Evolutionary conservation across 2,113 vertebrate genomes (phyloP).

Genomic region (Poeciliopsis prolifica): DNA sequence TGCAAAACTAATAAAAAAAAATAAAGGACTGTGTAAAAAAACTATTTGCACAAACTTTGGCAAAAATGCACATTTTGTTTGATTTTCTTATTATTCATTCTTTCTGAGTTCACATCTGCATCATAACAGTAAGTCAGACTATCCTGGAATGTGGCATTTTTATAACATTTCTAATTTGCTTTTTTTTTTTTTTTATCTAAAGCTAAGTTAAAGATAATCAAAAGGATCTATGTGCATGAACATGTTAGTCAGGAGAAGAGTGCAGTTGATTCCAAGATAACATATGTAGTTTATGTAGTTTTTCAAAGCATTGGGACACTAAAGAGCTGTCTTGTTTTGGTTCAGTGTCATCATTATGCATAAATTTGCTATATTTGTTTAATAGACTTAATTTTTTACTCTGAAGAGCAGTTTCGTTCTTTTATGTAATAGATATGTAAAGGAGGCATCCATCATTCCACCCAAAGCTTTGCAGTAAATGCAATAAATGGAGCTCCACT

Average conservation of each 20-base stretch:
- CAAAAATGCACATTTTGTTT: not conserved
- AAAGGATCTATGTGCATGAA: too few relatives aligned
- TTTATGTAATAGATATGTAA: not conserved
- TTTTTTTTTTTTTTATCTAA: too few relatives aligned
- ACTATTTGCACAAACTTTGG: not conserved
- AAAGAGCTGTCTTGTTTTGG: not conserved
- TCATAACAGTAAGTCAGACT: not conserved
- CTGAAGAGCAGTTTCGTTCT: not conserved
- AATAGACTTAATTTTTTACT: constrained; percentile 1
- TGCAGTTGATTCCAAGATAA: too few relatives aligned
- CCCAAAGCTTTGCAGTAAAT: constrained; percentile 8
- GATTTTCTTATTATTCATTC: not conserved
- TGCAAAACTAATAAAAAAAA: not conserved
- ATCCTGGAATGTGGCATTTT: not conserved
- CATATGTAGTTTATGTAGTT: too few relatives aligned
- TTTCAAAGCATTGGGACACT: too few relatives aligned
- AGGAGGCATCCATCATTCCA: constrained; percentile 9
- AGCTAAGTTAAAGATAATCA: too few relatives aligned
- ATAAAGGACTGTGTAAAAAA: not conserved
- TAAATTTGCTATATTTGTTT: not conserved
- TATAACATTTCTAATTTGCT: too few relatives aligned
- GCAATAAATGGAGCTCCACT: constrained; percentile 29
- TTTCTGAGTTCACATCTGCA: not conserved
- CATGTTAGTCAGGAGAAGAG: not conserved
- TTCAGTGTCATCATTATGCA: not conserved